phyloP scores from a whole-genome alignment of 2,888 invertebrate genomes.

The Onthophagus sagittarius region DNA sequence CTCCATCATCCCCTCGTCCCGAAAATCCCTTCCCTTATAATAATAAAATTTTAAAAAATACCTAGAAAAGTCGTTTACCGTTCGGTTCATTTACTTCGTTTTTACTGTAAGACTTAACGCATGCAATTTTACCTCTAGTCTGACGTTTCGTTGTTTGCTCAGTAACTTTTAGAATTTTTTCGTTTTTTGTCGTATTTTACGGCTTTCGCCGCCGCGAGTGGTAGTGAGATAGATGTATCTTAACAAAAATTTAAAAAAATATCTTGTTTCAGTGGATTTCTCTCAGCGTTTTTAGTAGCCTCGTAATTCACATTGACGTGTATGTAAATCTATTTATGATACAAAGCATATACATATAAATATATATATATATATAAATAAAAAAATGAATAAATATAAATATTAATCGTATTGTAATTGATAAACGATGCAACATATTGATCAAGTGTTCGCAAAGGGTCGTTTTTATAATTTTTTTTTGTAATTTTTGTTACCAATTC shows the following conservation, averaged over 20 bases:
- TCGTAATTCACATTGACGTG: constrained; percentile 19
- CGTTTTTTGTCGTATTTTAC: neutral
- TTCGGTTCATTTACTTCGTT: neutral
- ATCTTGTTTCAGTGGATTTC: neutral
- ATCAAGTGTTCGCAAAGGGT: neutral
- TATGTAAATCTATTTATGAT: constrained; percentile 28
- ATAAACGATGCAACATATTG: neutral
- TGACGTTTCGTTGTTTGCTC: constrained; percentile 1
- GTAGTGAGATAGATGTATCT: constrained; percentile 7
- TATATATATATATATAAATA: constrained; percentile 1
- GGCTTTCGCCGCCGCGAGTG: neutral
- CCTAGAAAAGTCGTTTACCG: neutral
- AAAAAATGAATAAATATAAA: neutral
- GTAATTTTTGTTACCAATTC: neutral
- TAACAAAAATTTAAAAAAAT: neutral
- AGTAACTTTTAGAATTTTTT: constrained; percentile 6
- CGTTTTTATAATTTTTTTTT: neutral
- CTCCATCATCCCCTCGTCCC: no score
- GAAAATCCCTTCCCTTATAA: neutral
- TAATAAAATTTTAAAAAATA: neutral
- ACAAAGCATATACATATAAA: constrained; percentile 18
- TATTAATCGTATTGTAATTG: neutral
- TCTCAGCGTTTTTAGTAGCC: constrained; percentile 36
- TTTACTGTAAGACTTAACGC: neutral
- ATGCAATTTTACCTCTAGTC: constrained; percentile 12